Percentiles rank a stretch among this genome's conserved stretches.
Evolutionary conservation across 2,113 vertebrate species (phyloP).

Genomic region (Austrofundulus limnaeus): DNA sequence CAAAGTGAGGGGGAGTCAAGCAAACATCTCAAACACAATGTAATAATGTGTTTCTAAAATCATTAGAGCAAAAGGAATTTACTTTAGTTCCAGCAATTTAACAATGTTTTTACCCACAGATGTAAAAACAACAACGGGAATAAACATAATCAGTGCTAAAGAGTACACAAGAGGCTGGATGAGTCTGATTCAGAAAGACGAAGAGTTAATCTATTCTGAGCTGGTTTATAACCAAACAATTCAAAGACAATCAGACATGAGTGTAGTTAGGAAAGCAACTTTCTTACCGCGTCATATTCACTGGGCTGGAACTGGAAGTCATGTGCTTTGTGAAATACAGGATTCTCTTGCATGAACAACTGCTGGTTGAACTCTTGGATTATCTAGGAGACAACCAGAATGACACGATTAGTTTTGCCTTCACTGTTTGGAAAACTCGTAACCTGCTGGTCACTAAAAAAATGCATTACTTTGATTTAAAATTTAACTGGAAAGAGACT

Average conservation of each 20-base stretch:
- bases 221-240: conserved; percentile 41
- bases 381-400: conserved; percentile 78
- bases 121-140: background rate
- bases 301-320: conserved; percentile 97
- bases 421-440: background rate
- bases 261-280: background rate
- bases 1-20: conserved; percentile 20
- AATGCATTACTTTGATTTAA: too few species aligned
- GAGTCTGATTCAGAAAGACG: too few species aligned
- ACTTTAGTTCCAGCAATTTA: conserved; percentile 18
- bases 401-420: background rate
- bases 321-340: conserved; percentile 90
- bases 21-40: conserved; percentile 18
- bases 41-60: conserved; percentile 23
- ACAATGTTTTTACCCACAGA: background rate
- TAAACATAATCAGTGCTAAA: too few species aligned
- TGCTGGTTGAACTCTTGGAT: conserved; percentile 95
- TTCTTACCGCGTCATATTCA: conserved; percentile 91
- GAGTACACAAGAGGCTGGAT: too few species aligned
- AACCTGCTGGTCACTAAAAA: conserved; percentile 2
- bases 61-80: background rate
- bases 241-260: background rate
- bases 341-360: conserved; percentile 94
- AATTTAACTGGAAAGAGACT: too few species aligned
- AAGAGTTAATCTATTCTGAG: conserved; percentile 10